Evolutionary conservation across 2,888 invertebrate species (phyloP).

Genomic region (Eupithecia centaureata): DNA sequence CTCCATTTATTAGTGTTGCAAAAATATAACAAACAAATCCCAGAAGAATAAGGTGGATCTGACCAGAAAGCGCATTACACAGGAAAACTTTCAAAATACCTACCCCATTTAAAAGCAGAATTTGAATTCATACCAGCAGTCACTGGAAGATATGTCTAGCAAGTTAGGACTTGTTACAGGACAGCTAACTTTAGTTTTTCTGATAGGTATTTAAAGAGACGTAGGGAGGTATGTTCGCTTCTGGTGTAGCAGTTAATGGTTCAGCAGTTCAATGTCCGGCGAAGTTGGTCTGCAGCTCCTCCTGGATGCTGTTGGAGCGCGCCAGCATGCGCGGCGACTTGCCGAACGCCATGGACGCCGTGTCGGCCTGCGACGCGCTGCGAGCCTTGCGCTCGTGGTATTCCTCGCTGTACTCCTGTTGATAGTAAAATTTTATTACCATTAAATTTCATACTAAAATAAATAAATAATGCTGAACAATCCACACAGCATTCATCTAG

Average conservation of each 20-base stretch:
- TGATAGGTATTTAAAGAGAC: neutral
- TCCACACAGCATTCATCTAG: too few species aligned
- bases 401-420: constrained; percentile 89
- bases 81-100: neutral
- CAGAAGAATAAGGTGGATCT: constrained; percentile 11
- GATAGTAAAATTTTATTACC: neutral
- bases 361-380: constrained; percentile 84
- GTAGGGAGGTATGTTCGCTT: neutral
- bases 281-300: constrained; percentile 87
- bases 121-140: neutral
- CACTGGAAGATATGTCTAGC: neutral
- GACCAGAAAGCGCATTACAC: neutral
- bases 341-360: constrained; percentile 83
- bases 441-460: too few species aligned
- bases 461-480: too few species aligned
- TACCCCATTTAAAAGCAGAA: neutral
- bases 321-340: constrained; percentile 84
- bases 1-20: neutral
- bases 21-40: constrained; percentile 11
- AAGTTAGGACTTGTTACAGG: too few species aligned
- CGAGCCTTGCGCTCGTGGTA: constrained; percentile 89
- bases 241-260: constrained; percentile 1
- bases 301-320: constrained; percentile 93
- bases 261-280: constrained; percentile 43
- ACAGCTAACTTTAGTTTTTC: neutral